Evolutionary conservation across 2,113 vertebrate genomes (phyloP).

Genomic region (Alligator mississippiensis): DNA sequence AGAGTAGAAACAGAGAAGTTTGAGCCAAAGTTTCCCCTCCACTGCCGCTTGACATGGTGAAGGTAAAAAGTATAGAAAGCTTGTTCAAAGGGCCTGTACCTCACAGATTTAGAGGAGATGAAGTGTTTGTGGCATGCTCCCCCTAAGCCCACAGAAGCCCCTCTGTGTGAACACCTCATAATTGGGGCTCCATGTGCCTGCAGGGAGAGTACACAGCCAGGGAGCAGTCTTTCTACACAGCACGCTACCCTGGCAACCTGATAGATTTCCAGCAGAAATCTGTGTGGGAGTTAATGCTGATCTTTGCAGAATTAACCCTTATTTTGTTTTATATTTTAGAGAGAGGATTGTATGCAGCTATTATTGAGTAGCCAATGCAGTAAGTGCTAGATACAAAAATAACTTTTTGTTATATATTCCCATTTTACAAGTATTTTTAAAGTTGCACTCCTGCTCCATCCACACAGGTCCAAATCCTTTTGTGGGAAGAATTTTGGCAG

Average conservation of each 20-base stretch:
- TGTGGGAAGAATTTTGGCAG: neutral
- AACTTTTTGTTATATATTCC: neutral
- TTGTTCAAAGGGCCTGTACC: neutral
- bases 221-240: slow-evolving; percentile 61
- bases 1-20: slow-evolving; percentile 4
- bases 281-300: slow-evolving; percentile 65
- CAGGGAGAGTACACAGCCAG: slow-evolving; percentile 15
- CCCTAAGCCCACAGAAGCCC: slow-evolving; percentile 33
- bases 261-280: slow-evolving; percentile 65
- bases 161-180: slow-evolving; percentile 52
- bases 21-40: neutral
- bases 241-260: slow-evolving; percentile 67
- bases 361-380: neutral
- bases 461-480: neutral
- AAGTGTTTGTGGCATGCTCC: slow-evolving; percentile 39
- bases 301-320: slow-evolving; percentile 58
- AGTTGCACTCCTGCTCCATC: neutral
- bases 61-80: neutral
- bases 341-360: neutral
- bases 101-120: slow-evolving; percentile 14
- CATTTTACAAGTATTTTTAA: neutral
- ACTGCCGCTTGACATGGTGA: neutral
- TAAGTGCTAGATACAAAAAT: neutral
- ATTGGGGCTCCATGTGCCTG: slow-evolving; percentile 53
- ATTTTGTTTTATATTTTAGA: neutral